Evolutionary conservation across 2,113 vertebrate genomes (phyloP).

Genomic region (Oreochromis tanganicae): DNA sequence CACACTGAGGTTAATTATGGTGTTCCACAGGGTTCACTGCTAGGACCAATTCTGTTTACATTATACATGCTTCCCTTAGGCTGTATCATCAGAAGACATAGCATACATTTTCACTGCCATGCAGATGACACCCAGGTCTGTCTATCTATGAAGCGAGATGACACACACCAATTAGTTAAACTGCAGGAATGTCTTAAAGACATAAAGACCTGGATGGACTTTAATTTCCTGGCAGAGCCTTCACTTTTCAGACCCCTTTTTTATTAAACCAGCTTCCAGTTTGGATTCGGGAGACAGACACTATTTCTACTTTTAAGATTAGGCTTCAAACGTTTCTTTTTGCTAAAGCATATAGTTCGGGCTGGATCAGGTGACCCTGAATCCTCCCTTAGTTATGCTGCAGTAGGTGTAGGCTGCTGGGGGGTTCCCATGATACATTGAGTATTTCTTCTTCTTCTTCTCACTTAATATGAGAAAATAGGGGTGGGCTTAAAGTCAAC

Average conservation of each 20-base stretch:
- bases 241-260: neutral
- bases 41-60: too few relatives aligned
- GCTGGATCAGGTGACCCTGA: fast-evolving
- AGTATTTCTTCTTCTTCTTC: neutral
- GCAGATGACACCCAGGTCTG: too few relatives aligned
- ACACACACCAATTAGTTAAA: too few relatives aligned
- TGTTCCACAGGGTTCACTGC: too few relatives aligned
- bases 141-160: too few relatives aligned
- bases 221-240: too few relatives aligned
- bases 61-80: too few relatives aligned
- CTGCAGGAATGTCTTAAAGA: too few relatives aligned
- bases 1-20: too few relatives aligned
- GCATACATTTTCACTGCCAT: too few relatives aligned
- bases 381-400: neutral
- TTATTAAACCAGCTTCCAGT: neutral
- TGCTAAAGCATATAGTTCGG: neutral
- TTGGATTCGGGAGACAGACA: neutral
- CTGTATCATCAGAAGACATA: too few relatives aligned
- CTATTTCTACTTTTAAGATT: fast-evolving
- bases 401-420: fast-evolving
- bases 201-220: too few relatives aligned
- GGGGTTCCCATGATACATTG: fast-evolving
- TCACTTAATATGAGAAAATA: neutral
- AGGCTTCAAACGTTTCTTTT: neutral
- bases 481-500: neutral